Percentiles rank a stretch among this genome's conserved stretches.
Conservation (phyloP, 2,888 invertebrate genomes). For the Cancer borealis region DNA sequence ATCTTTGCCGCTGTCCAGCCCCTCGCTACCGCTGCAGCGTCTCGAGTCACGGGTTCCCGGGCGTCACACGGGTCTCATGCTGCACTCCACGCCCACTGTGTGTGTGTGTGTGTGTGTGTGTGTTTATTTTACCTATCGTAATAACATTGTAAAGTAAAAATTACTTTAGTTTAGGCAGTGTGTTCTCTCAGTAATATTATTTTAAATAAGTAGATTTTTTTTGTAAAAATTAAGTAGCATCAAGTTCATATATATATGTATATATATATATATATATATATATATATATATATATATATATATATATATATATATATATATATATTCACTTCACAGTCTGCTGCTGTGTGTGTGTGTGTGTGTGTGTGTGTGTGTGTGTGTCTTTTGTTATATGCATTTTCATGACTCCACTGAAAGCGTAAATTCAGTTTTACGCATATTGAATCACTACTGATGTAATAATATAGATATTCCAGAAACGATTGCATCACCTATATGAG, state of each 20-base stretch:
- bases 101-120: not conserved
- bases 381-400: not conserved
- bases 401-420: not conserved
- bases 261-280: too few species aligned
- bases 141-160: not conserved
- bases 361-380: not conserved
- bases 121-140: not conserved
- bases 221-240: not conserved
- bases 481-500: too few species aligned
- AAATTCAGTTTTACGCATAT: not conserved
- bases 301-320: too few species aligned
- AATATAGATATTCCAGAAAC: too few species aligned
- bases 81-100: slow-evolving; percentile 32
- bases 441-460: not conserved
- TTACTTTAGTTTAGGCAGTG: not conserved
- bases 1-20: slow-evolving; percentile 27
- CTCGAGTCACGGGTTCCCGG: not conserved
- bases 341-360: too few species aligned
- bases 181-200: not conserved
- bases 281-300: too few species aligned
- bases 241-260: not conserved
- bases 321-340: too few species aligned
- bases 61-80: not conserved
- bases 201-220: too few species aligned
- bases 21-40: slow-evolving; percentile 27